A percentile compares a stretch with the other conserved stretches of the same genome.
phyloP scores from a whole-genome alignment of 2,888 invertebrate species.

The Alloplasta piceator region DNA sequence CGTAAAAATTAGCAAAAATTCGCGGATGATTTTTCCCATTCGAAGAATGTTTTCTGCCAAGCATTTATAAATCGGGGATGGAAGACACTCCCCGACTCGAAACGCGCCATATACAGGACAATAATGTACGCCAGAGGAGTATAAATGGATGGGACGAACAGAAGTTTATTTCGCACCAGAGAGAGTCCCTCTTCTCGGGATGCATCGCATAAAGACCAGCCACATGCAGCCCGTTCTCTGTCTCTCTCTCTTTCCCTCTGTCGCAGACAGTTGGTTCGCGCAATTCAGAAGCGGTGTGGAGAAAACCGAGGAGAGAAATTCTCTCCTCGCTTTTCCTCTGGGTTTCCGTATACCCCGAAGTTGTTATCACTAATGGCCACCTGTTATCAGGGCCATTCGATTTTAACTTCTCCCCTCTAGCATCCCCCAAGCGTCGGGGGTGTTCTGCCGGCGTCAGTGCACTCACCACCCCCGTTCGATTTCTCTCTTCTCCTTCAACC shows the following conservation, averaged over 20 bases:
- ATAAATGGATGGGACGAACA: constrained; percentile 56
- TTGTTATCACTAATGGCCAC: constrained; percentile 76
- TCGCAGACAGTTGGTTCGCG: constrained; percentile 69
- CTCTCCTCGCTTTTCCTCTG: constrained; percentile 32
- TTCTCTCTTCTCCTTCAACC: constrained; percentile 4
- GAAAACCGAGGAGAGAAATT: constrained; percentile 20
- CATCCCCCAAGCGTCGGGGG: not conserved
- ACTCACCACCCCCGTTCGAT: constrained; percentile 61
- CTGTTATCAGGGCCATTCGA: constrained; percentile 73
- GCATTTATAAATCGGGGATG: too few relatives aligned
- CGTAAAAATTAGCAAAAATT: not conserved
- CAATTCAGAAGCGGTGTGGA: constrained; percentile 43
- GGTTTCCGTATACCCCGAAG: constrained; percentile 63
- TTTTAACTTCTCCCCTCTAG: constrained; percentile 65
- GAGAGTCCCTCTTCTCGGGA: constrained; percentile 49
- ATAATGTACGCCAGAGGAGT: not conserved
- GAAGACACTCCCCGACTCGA: too few relatives aligned
- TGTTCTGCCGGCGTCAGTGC: constrained; percentile 38
- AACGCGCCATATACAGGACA: not conserved
- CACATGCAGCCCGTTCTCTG: constrained; percentile 37
- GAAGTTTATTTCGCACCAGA: constrained; percentile 73
- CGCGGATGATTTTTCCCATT: not conserved
- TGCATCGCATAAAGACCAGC: constrained; percentile 34
- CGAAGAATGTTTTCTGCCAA: not conserved
- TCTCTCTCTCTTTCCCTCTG: constrained; percentile 48